Percentiles rank a stretch among this genome's conserved stretches.
Conservation (phyloP, 2,888 invertebrate species). For the Drosophila tripunctata region DNA sequence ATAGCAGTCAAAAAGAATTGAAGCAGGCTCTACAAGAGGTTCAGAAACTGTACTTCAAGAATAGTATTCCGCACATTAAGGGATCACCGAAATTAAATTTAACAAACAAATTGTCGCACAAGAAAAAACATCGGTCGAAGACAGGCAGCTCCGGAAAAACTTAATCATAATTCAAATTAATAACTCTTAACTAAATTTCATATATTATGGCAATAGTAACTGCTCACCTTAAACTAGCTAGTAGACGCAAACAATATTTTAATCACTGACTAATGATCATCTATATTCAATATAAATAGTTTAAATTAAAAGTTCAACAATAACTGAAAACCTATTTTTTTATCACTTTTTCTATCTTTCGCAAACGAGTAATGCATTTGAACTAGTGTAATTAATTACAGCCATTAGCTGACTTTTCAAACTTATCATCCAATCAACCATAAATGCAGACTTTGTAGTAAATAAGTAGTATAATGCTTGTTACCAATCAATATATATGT, state of each 20-base stretch:
- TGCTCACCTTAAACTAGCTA: not conserved
- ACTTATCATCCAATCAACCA: conserved; percentile 24
- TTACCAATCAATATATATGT: conserved; percentile 28
- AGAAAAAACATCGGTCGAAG: not conserved
- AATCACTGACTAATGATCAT: not conserved
- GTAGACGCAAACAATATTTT: not conserved
- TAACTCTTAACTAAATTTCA: not conserved
- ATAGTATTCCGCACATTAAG: not conserved
- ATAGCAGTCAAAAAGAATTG: conserved; percentile 21
- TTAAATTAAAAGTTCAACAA: not conserved
- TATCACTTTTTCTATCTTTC: not conserved
- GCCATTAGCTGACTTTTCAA: conserved; percentile 28
- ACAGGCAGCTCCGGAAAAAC: no score
- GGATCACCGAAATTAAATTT: not conserved
- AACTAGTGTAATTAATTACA: conserved; percentile 32
- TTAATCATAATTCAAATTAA: not conserved
- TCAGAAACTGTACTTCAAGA: not conserved
- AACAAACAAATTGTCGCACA: not conserved
- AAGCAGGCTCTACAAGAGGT: conserved; percentile 15
- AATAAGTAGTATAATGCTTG: conserved; percentile 3
- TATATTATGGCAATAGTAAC: not conserved
- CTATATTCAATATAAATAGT: not conserved
- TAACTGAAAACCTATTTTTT: not conserved
- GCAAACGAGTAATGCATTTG: no score
- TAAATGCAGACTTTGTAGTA: not conserved